Percentiles rank a stretch among this genome's conserved stretches.
phyloP scores from a whole-genome alignment of 1,140 invertebrate genomes.

The Bombyx mandarina region DNA sequence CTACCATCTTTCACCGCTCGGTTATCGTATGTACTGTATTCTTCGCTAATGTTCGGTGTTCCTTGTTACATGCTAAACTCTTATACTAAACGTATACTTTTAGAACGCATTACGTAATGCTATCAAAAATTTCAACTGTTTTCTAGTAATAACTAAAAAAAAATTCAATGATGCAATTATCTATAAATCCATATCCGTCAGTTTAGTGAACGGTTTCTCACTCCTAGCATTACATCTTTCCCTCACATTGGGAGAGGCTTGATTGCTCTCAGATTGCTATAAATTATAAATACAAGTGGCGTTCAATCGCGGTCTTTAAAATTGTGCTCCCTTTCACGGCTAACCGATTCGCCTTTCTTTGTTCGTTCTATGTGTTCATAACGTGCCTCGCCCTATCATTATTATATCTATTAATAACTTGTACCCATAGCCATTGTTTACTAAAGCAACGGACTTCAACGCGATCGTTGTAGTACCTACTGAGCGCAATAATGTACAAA shows the following conservation, averaged over 20 bases:
- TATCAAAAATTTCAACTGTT: too few relatives aligned
- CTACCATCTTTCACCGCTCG: constrained; percentile 64
- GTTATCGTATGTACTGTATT: constrained; percentile 52
- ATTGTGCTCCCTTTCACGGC: constrained; percentile 62
- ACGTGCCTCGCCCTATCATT: constrained; percentile 27
- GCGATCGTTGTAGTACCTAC: constrained; percentile 1
- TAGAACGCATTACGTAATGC: too few relatives aligned
- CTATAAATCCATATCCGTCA: constrained; percentile 21
- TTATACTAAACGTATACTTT: too few relatives aligned
- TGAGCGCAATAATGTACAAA: too few relatives aligned
- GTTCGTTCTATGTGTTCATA: constrained; percentile 38
- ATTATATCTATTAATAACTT: constrained; percentile 26
- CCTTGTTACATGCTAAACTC: too few relatives aligned
- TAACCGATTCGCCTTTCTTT: constrained; percentile 66
- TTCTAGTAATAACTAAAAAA: too few relatives aligned
- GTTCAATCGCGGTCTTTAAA: constrained; percentile 57
- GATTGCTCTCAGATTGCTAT: constrained; percentile 62
- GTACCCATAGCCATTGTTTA: constrained; percentile 16
- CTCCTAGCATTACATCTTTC: constrained; percentile 55
- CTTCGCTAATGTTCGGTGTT: constrained; percentile 15
- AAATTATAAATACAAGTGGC: constrained; percentile 60
- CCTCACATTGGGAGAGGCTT: constrained; percentile 45
- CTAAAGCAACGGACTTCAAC: constrained; percentile 8
- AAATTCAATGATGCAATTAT: constrained; percentile 14
- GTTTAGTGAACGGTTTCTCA: constrained; percentile 45